These are phyloP conservation scores for Bactericera cockerelli DNA, from an alignment of 1,140 invertebrate species.

Conservation along the genomic window DNA sequence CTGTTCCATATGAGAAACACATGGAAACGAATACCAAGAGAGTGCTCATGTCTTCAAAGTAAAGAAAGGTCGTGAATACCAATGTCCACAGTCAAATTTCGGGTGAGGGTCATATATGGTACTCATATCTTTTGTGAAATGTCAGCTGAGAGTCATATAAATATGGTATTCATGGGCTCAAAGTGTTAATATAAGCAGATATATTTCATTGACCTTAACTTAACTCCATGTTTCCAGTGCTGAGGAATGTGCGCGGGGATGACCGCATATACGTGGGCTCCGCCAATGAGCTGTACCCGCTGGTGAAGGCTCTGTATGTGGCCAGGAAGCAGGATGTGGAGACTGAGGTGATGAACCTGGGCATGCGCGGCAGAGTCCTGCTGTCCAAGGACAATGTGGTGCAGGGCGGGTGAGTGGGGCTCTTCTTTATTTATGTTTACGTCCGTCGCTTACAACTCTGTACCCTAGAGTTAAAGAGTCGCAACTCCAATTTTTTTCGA, in stretches of 20 bases:
- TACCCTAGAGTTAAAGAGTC: not conserved
- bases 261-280: constrained; percentile 37
- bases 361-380: constrained; percentile 55
- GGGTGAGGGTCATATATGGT: too few species aligned
- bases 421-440: constrained; percentile 4
- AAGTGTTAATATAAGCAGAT: too few species aligned
- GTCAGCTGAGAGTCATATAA: too few species aligned
- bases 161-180: too few species aligned
- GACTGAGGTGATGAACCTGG: constrained; percentile 40
- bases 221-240: constrained; percentile 30
- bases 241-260: constrained; percentile 39
- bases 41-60: too few species aligned
- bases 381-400: constrained; percentile 48
- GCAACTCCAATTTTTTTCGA: too few species aligned
- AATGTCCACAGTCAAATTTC: too few species aligned
- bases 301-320: constrained; percentile 51
- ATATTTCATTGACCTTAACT: too few species aligned
- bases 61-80: too few species aligned
- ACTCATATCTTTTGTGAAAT: too few species aligned
- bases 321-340: constrained; percentile 36
- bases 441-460: not conserved
- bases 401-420: constrained; percentile 45
- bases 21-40: too few species aligned
- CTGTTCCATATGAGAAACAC: too few species aligned
- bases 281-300: constrained; percentile 47